Evolutionary conservation across 2,888 invertebrate genomes (phyloP).

Genomic region (Zaprionus lineosus): DNA sequence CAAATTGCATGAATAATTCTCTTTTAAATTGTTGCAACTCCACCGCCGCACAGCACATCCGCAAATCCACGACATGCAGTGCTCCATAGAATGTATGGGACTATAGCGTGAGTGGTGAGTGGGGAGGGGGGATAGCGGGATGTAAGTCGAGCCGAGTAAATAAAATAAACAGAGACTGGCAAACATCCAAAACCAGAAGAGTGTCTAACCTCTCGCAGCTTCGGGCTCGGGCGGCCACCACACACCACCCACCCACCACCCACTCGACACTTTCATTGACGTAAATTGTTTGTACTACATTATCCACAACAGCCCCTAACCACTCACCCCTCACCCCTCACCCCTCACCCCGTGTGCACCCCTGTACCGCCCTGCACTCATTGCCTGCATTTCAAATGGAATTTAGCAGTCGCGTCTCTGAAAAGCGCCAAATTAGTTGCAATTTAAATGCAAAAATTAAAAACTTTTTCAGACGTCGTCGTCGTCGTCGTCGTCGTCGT

Average conservation of each 20-base stretch:
- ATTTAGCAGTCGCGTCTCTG: slow-evolving; percentile 49
- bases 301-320: slow-evolving; percentile 20
- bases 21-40: slow-evolving; percentile 75
- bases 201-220: neutral
- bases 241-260: neutral
- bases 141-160: slow-evolving; percentile 34
- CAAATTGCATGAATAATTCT: slow-evolving; percentile 79
- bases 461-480: slow-evolving; percentile 40
- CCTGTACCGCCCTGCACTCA: slow-evolving; percentile 8
- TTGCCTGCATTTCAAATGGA: slow-evolving; percentile 65
- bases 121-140: neutral
- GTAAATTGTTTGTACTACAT: slow-evolving; percentile 74
- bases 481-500: slow-evolving; percentile 23
- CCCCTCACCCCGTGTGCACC: neutral
- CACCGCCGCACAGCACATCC: slow-evolving; percentile 30
- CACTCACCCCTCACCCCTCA: neutral
- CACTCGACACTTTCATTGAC: slow-evolving; percentile 69
- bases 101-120: neutral
- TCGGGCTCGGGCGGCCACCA: too few relatives aligned
- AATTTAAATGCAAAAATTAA: slow-evolving; percentile 72
- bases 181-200: slow-evolving; percentile 45
- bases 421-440: slow-evolving; percentile 71
- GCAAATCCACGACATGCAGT: neutral
- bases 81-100: neutral
- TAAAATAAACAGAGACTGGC: slow-evolving; percentile 68